Base-by-base conservation (phyloP, 2,113 vertebrate genomes). In the Pan paniscus region DNA sequence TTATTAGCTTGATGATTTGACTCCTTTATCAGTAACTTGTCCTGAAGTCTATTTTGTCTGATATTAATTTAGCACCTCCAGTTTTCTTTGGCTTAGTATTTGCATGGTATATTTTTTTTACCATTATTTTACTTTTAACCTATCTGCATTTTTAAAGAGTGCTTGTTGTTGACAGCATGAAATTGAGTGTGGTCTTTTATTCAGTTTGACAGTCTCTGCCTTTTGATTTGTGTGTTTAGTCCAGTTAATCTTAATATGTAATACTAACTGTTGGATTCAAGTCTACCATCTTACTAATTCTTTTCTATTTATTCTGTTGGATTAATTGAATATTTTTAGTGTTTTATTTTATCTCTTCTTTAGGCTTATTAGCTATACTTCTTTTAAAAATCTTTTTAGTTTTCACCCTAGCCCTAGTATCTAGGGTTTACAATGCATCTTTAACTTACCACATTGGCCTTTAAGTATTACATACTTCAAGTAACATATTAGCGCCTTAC, bases 281-380 rank as follows among this genome's bases (percentile, higher is more conserved):
- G 48, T 57, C 76, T 43, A 48, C 40, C 40, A 30, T 55, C 67
- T 96, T 87, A 18, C 17, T 48, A 61, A 75, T 92, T 81, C 46
- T 88, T 59, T 92, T 82, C 23, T 81, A 18, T 81, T 96, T 95
- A 73, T 85, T 17, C 27, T 59, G n/a, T 81, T 94, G 43, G 61
- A 70, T 70, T 92, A 86, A 38, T 46, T 68, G 25, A 90, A 8
- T 82, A 38, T 73, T 50, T 79, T 84, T 59, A 40, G 32, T 50
- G 25, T 73, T 76, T 93, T 95, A 25, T 93, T 93, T 78, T 90
- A 50, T 70, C 8, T 85, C 43, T 38, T 94, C 50, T 92, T 96
- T 85, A 81, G n/a, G 27, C 4, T 89, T 86, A 85, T 46, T 61
- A 80, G 55, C 30, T 85, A 59, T 61, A 38, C 18, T 8, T 78